phyloP scores from a whole-genome alignment of 2,113 vertebrate genomes.

The Pangasianodon hypophthalmus region DNA sequence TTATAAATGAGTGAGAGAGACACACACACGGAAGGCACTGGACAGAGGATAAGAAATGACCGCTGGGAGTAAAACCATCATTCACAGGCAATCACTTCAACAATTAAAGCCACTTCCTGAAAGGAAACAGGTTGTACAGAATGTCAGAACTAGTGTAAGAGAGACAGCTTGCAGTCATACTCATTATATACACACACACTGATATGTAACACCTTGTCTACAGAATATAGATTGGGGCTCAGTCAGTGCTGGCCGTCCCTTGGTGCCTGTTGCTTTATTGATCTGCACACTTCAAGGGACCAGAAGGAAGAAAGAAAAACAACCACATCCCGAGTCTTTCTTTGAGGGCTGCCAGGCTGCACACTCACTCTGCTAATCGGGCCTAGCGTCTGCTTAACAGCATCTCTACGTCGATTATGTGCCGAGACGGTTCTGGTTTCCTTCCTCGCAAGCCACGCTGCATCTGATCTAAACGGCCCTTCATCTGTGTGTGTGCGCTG shows the following conservation, averaged over 20 bases:
- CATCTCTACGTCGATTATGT: conserved; percentile 72
- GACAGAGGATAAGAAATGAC: conserved; percentile 44
- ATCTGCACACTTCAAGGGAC: background rate
- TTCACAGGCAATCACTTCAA: conserved; percentile 31
- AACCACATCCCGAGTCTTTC: conserved; percentile 58
- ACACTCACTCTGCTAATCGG: conserved; percentile 66
- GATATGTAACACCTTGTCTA: conserved; percentile 56
- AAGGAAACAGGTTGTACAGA: background rate
- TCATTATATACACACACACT: conserved; percentile 49
- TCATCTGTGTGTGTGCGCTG: conserved; percentile 68
- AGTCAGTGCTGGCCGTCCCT: conserved; percentile 47
- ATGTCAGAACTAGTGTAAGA: background rate
- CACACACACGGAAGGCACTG: background rate
- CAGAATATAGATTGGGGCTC: conserved; percentile 44
- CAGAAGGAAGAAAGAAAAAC: conserved; percentile 30
- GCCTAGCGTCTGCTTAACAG: conserved; percentile 65
- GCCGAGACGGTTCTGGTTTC: conserved; percentile 65
- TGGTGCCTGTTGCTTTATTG: conserved; percentile 64
- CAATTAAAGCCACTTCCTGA: conserved; percentile 21
- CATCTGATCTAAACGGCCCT: conserved; percentile 75
- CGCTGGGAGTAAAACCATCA: conserved; percentile 16
- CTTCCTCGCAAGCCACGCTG: conserved; percentile 57
- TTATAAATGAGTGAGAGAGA: background rate
- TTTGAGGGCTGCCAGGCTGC: conserved; percentile 57
- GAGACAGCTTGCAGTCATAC: background rate